Conservation (phyloP, 2,113 vertebrate species). For the Rhegmatorhina hoffmannsi region DNA sequence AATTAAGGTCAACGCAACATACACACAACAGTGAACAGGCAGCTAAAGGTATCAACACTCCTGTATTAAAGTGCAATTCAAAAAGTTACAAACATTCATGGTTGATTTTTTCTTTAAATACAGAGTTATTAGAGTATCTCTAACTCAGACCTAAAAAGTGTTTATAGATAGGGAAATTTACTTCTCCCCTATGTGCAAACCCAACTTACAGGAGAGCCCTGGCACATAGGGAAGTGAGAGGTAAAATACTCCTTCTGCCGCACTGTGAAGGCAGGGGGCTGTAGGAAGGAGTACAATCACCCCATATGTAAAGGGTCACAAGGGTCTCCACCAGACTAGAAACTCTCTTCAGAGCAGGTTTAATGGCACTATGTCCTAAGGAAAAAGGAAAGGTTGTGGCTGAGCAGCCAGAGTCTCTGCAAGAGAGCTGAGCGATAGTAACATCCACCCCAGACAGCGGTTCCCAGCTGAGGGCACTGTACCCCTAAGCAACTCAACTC, state of each 20-base stretch:
- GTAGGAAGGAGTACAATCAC: neutral
- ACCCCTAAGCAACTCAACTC: neutral
- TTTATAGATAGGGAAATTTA: constrained; percentile 8
- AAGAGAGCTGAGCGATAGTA: neutral
- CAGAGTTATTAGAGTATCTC: constrained; percentile 5
- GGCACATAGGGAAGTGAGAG: neutral
- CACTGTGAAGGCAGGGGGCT: neutral
- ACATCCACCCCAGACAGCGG: neutral
- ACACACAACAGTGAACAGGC: neutral
- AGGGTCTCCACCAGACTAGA: neutral
- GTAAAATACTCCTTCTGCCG: neutral
- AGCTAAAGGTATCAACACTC: constrained; percentile 58
- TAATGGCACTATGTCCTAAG: neutral
- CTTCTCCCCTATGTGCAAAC: neutral
- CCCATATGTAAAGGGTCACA: neutral
- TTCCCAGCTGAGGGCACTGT: neutral
- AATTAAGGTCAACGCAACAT: neutral
- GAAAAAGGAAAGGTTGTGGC: neutral
- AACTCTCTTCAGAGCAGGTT: neutral
- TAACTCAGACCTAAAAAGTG: neutral
- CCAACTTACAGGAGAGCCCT: neutral
- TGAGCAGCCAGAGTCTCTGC: neutral
- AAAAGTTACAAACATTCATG: constrained; percentile 64
- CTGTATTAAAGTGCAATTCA: constrained; percentile 74
- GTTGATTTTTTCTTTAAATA: constrained; percentile 11